Evolutionary conservation across 1,140 invertebrate species (phyloP), one percentile per base, ranked within the genome.

Genomic region (Camponotus floridanus): DNA sequence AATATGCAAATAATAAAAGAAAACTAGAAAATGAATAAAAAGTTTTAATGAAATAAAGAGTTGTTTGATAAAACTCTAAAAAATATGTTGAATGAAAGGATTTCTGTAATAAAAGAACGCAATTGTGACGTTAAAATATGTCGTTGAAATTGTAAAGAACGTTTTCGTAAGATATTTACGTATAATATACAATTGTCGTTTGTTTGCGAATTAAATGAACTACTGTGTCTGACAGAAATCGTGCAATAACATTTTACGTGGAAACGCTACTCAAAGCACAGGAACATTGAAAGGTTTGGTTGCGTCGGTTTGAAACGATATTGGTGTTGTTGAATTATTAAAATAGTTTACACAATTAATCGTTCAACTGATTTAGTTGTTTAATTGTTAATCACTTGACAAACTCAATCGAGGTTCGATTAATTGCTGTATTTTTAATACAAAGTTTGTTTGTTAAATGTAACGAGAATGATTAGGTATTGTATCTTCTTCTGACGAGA

Each of bases 311-410:
- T 39, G 39, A 39, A 71, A 45, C 26, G 26, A 57, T 48, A 15
- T 36, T 1, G 11, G 5, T 9, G 9, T 81, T 81, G 79, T 59
- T 71, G 73, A 73, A 81, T 81, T 81, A 81, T 81, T 59, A 81
- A 81, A 81, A 73, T 3, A 9, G 21, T 31, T 55, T 80, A 33
- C 36, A 81, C 51, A 45, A 71, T 81, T 81, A 81, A 81, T 73
- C 36, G 51, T 71, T 31, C 11, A 21, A 26, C 18, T 81, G 71
- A 81, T 81, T 81, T 61, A 45, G 9, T 6, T 26, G 79, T 59
- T 81, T 71, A 71, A 71, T 61, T 71, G 18, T 11, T 61, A 71
- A 81, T 81, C 39, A 13, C 59, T 61, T 81, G 36, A 59, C 26
- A 71, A 57, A 13, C 1, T 45, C 36, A 21, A 73, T 57, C 67